Base-by-base conservation (phyloP, 2,113 vertebrate species). In the Hippocampus guttulatus region DNA sequence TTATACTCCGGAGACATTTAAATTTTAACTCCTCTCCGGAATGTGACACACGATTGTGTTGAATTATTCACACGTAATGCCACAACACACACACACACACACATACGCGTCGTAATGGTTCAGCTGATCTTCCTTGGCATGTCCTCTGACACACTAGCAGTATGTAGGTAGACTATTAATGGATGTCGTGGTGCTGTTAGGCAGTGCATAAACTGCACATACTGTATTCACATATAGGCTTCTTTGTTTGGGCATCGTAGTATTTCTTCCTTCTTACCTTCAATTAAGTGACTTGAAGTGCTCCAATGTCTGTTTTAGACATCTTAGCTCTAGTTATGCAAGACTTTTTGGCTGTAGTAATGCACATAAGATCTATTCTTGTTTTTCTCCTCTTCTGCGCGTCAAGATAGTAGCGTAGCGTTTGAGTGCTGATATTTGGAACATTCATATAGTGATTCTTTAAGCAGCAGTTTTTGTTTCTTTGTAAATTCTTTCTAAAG, bases 111-210 rank as follows among this genome's bases (percentile, higher is more conserved):
- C 71, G 40, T 64, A 68, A 81, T 64, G 80, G 69, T 80, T 85
- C 84, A 47, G 72, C 83, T 83, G 85, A 86, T 80, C 84, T 87
- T 84, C 80, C 81, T 82, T 77, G 78, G 88, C 88, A 89, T 90
- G 88, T 84, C 85, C 83, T 88, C 70, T 78, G 84, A 85, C 81
- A 87, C 82, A 85, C 84, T 84, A 85, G 77, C 80, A 84, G 77
- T 85, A 85, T 82, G 78, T 87, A 86, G 86, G 89, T 84, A 87
- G 84, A 84, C 82, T 85, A 74, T 61, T 86, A 82, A 80, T 87
- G 83, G 84, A 84, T 91, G 85, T 90, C 81, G 90, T 88, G 84
- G 88, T 91, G 84, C 85, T 89, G 83, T 86, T 87, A 89, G 86
- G 87, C 86, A 84, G 90, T 77, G 80, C 74, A 86, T 83, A 64